A percentile compares a stretch with the other conserved stretches of the same genome.
Conservation (phyloP, 2,797 vertebrate genomes). For the Catostomus latipinnis region DNA sequence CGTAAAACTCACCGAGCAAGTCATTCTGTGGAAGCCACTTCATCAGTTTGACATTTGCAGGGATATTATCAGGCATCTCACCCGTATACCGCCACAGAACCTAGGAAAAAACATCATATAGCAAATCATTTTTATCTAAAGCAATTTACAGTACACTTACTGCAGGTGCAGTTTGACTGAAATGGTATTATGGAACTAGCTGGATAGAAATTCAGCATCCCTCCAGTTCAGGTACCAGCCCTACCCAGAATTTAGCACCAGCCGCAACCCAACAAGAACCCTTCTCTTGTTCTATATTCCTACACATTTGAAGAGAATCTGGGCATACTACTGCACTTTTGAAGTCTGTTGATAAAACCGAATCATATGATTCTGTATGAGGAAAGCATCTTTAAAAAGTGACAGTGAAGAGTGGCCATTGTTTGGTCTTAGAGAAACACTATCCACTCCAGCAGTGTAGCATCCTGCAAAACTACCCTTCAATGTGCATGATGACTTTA, state of each 20-base stretch:
- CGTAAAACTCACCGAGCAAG: constrained; percentile 81
- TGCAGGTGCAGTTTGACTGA: too few relatives aligned
- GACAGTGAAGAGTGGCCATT: neutral
- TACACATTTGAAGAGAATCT: too few relatives aligned
- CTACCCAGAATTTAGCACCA: too few relatives aligned
- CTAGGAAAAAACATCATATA: constrained; percentile 64
- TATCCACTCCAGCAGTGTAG: neutral
- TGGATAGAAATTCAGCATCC: too few relatives aligned
- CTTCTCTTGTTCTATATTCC: too few relatives aligned
- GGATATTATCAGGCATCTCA: constrained; percentile 73
- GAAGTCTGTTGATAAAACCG: too few relatives aligned
- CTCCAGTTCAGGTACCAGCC: too few relatives aligned
- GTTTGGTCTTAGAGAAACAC: constrained; percentile 6
- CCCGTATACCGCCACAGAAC: constrained; percentile 91
- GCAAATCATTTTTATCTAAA: neutral
- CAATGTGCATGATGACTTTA: constrained; percentile 7
- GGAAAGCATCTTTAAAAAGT: neutral
- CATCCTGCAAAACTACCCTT: neutral
- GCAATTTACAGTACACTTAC: neutral
- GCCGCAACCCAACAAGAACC: too few relatives aligned
- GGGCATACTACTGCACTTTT: too few relatives aligned
- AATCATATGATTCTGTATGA: neutral
- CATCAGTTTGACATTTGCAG: constrained; percentile 86
- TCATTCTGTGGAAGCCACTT: constrained; percentile 96
- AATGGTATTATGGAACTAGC: too few relatives aligned